A percentile compares a stretch with the other conserved stretches of the same genome.
phyloP scores from a whole-genome alignment of 1,140 invertebrate species.

The Protaetia brevitarsis region DNA sequence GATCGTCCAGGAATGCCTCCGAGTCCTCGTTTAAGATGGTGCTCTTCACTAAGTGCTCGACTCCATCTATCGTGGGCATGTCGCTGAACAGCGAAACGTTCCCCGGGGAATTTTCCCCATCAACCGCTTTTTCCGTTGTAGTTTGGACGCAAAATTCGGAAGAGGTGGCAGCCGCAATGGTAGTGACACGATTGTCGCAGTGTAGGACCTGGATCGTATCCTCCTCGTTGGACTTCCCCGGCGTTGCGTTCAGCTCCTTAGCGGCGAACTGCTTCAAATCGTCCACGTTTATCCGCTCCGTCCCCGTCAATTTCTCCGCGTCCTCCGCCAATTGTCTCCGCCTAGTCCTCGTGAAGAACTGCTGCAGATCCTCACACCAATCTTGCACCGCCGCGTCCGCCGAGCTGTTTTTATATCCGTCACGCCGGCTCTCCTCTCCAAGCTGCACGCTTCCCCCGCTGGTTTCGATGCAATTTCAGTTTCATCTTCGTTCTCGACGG shows the following conservation, averaged over 20 bases:
- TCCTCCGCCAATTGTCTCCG: background rate
- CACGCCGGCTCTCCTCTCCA: background rate
- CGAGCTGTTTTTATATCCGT: background rate
- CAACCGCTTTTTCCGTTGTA: background rate
- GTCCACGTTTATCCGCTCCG: background rate
- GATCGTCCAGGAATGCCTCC: background rate
- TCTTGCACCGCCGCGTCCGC: background rate
- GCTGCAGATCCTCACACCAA: background rate
- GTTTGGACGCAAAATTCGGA: background rate
- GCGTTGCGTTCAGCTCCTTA: background rate
- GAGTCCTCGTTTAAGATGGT: constrained; percentile 4
- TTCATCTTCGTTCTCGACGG: background rate
- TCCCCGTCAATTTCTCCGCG: background rate
- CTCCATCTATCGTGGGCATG: background rate
- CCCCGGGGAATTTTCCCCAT: too few relatives aligned
- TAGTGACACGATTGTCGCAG: background rate
- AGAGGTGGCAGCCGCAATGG: background rate
- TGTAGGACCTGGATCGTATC: background rate
- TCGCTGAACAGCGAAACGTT: background rate
- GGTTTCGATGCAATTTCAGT: background rate
- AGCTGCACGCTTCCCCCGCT: background rate
- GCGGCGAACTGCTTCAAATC: background rate
- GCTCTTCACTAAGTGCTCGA: background rate
- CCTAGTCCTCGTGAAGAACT: background rate
- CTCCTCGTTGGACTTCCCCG: background rate